Evolutionary conservation across 2,113 vertebrate species (phyloP).

Genomic region (rat (Rattus norvegicus)): GRCr8 NC_086033.1:31502501-31503000

Average conservation of each 20-base stretch:
- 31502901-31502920: background rate
- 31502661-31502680: background rate
- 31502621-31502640: background rate
- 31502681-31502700: background rate
- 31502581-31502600: background rate
- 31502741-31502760: background rate
- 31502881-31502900: background rate
- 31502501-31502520: slow-evolving; percentile 21
- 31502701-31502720: background rate
- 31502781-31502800: background rate
- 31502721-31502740: background rate
- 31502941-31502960: background rate
- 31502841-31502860: background rate
- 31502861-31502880: background rate
- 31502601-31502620: background rate
- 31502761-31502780: background rate
- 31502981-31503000: background rate
- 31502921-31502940: background rate
- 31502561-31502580: background rate
- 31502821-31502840: background rate
- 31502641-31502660: background rate
- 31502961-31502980: background rate
- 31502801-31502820: background rate
- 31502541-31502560: slow-evolving; percentile 20
- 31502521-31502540: background rate